These are phyloP conservation scores for Holotrichia oblita DNA, from an alignment of 1,140 invertebrate species.

Conservation along the genomic window DNA sequence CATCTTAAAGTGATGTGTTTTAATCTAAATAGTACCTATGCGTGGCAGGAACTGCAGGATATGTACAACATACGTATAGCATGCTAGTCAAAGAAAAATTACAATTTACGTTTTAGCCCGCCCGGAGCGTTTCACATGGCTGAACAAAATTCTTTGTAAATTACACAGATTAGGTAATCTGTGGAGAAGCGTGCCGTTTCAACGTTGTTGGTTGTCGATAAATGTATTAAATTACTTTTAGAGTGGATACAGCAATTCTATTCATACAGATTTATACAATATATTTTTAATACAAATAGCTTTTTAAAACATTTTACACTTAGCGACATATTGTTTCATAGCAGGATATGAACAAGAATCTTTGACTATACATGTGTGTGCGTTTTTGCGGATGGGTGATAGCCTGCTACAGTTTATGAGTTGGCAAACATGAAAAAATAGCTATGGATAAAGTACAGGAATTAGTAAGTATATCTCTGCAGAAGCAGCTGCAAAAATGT, in stretches of 20 bases:
- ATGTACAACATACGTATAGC: not conserved
- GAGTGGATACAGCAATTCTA: not conserved
- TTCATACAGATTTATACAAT: no score
- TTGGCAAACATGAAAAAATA: no score
- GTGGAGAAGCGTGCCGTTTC: conserved; percentile 27
- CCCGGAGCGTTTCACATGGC: conserved; percentile 23
- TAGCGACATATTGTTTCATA: no score
- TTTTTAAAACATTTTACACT: no score
- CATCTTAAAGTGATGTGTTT: not conserved
- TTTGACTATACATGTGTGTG: no score
- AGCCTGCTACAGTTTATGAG: no score
- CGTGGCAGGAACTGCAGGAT: not conserved
- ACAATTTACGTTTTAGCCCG: conserved; percentile 23
- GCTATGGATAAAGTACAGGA: no score
- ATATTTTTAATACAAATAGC: no score
- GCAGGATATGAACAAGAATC: no score
- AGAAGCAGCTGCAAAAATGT: no score
- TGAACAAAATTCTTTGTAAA: conserved; percentile 33
- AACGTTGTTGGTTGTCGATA: conserved; percentile 12
- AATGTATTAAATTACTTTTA: not conserved
- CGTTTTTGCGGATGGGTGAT: no score
- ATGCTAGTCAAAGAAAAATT: not conserved
- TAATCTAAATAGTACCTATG: not conserved
- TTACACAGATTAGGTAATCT: conserved; percentile 34
- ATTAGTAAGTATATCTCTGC: no score